These are phyloP conservation scores for Nemoura dubitans DNA, from an alignment of 2,888 invertebrate species.

Conservation along the genomic window DNA sequence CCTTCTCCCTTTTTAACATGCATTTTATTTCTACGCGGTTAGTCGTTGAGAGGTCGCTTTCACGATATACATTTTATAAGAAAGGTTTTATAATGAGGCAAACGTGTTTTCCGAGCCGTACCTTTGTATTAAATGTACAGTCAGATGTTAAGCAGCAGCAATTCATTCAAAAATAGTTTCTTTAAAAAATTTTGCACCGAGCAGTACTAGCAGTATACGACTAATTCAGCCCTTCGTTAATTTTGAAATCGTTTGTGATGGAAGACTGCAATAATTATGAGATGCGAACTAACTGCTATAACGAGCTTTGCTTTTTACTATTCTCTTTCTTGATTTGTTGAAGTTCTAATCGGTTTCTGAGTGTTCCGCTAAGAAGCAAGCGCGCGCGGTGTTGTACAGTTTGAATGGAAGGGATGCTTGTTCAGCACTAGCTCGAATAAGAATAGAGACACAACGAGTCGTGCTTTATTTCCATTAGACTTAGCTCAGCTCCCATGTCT, in stretches of 20 bases:
- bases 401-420: background rate
- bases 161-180: background rate
- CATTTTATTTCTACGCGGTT: background rate
- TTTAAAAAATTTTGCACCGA: background rate
- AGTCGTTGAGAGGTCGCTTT: background rate
- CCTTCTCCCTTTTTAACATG: background rate
- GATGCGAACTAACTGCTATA: background rate
- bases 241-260: background rate
- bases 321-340: constrained; percentile 5
- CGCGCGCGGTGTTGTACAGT: background rate
- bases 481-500: constrained; percentile 20
- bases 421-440: background rate
- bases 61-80: background rate
- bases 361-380: background rate
- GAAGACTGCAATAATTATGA: background rate
- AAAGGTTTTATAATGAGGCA: background rate
- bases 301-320: constrained; percentile 19
- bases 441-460: background rate
- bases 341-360: constrained; percentile 1
- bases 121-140: background rate
- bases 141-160: background rate
- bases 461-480: constrained; percentile 36
- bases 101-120: background rate
- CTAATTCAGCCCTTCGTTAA: background rate
- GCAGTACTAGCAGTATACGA: background rate